These are phyloP conservation scores for Falco peregrinus DNA, from an alignment of 2,797 vertebrate species.

Conservation along the genomic window DNA sequence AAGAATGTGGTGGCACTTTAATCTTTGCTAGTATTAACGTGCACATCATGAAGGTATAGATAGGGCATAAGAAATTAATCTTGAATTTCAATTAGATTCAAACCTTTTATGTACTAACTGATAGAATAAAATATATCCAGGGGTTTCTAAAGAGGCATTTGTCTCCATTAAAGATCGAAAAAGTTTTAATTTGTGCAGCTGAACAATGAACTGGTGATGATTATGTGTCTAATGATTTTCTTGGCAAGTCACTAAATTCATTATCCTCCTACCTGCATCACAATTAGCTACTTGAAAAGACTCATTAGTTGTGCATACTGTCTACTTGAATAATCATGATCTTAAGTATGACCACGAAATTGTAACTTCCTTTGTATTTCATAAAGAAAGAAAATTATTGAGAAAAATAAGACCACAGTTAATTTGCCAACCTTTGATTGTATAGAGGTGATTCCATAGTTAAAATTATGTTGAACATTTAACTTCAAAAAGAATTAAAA, in stretches of 20 bases:
- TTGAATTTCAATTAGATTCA: background rate
- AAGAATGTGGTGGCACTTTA: background rate
- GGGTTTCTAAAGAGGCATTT: background rate
- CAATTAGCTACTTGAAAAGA: background rate
- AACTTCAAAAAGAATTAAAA: background rate
- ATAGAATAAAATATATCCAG: background rate
- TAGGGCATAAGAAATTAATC: background rate
- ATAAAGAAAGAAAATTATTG: background rate
- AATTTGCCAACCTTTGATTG: background rate
- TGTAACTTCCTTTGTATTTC: background rate
- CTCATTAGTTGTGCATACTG: background rate
- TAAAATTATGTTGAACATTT: background rate
- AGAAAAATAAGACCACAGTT: background rate
- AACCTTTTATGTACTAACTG: background rate
- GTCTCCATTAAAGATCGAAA: background rate
- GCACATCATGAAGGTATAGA: background rate
- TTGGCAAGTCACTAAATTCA: background rate
- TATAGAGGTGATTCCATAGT: background rate
- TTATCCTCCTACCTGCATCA: constrained; percentile 13
- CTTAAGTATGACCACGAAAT: background rate
- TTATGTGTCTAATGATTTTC: background rate
- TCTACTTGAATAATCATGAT: background rate
- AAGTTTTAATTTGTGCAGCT: background rate
- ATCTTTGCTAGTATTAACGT: background rate
- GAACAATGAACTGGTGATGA: background rate